Evolutionary conservation across 2,888 invertebrate genomes (phyloP), one percentile per base, ranked within the genome.

Genomic region (Ophonus ardosiacus): DNA sequence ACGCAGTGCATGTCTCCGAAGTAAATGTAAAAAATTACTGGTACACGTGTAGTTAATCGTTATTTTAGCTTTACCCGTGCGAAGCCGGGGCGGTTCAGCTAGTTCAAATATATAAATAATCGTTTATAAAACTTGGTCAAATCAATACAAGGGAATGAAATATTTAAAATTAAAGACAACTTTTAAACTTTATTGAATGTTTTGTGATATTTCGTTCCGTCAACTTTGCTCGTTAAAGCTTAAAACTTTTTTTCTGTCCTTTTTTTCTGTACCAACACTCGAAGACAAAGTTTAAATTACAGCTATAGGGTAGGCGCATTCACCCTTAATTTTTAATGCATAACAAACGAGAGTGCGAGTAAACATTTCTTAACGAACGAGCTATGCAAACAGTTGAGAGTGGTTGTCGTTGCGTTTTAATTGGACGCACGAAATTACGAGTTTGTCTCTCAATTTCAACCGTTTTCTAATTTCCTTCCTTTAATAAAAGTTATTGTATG

Each of bases 391-490:
- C 68, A 68, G 13, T 68, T 68, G 68, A 68, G 21, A 15, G 68
- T 68, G 38, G 65, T 68, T n/a, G 68, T 68, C 68, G 65, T 68
- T 68, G 15, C 38, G n/a, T 68, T 68, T 68, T 68, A 68, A 68
- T 68, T 68, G 68, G 68, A 38, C 68, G 68, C 68, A 68, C 68
- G 13, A 63, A 68, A 31, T 68, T 68, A 68, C 15, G 68, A 68
- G 38, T 15, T 61, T 61, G 18, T 24, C 61, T 61, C 21, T 61
- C 21, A 61, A 61, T 61, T 61, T 61, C 24, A 18, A 31, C 65
- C 24, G 63, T 63, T 63, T 65, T 65, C 24, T 0, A 21, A 65
- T 65, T 65, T 65, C 61, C 7, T 7, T 5, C 40, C 7, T 40
- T 7, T 5, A 40, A 40, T 40, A 40, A n/a, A n/a, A n/a, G n/a